Conservation (phyloP, 1,140 invertebrate species). For the Ceratosolen solmsi region DNA sequence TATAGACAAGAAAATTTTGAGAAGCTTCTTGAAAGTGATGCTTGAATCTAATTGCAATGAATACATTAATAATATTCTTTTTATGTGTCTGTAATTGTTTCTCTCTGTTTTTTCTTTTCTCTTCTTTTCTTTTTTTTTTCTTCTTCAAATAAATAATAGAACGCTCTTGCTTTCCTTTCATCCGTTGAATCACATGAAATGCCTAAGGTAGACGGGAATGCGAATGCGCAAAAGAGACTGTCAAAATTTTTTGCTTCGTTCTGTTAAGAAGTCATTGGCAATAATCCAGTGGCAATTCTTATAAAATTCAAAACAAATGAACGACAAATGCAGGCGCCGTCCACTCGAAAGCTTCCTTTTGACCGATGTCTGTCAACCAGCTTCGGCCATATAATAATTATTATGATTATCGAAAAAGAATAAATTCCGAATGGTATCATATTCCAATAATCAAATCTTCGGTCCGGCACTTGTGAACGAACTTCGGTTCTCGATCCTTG, state of each 20-base stretch:
- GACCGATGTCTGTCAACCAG: conserved; percentile 50
- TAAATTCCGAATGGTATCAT: conserved; percentile 24
- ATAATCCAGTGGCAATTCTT: too few relatives aligned
- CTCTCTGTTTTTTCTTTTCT: too few relatives aligned
- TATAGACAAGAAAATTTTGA: conserved; percentile 32
- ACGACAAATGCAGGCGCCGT: conserved; percentile 63
- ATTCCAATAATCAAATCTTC: conserved; percentile 12
- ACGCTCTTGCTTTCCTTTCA: background rate
- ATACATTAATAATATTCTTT: background rate
- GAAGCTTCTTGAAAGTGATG: conserved; percentile 17
- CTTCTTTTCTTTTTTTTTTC: too few relatives aligned
- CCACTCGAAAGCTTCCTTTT: conserved; percentile 62
- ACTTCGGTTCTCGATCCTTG: conserved; percentile 47
- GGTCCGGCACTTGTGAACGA: conserved; percentile 45
- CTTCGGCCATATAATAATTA: conserved; percentile 10
- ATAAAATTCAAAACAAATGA: conserved; percentile 43
- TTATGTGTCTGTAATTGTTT: too few relatives aligned
- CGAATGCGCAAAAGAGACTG: background rate
- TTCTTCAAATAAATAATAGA: background rate
- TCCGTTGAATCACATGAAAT: background rate
- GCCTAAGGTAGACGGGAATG: background rate
- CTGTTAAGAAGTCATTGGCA: too few relatives aligned
- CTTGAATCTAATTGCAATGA: background rate
- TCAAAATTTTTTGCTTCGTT: conserved; percentile 41
- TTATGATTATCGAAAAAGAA: conserved; percentile 4